Percentiles rank a stretch among this genome's conserved stretches.
Conservation (phyloP, 2,113 vertebrate species). For the Dinomys branickii region DNA sequence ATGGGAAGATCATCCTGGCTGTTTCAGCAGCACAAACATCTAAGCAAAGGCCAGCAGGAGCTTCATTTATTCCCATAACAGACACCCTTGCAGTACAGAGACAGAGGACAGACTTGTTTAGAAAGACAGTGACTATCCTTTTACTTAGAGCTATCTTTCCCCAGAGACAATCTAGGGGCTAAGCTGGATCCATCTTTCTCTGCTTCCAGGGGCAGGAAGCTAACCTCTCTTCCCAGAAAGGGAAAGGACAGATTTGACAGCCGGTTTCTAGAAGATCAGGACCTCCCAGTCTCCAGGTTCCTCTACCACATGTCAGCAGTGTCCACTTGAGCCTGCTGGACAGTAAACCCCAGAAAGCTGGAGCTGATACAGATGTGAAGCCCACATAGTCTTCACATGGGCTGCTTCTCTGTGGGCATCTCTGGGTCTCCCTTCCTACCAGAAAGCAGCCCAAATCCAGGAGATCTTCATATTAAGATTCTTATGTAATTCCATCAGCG, state of each 20-base stretch:
- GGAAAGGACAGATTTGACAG: not conserved
- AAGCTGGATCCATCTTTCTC: not conserved
- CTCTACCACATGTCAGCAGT: too few relatives aligned
- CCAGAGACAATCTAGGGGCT: not conserved
- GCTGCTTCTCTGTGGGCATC: not conserved
- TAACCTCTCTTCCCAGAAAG: not conserved
- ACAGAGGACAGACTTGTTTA: not conserved
- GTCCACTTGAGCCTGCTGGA: not conserved
- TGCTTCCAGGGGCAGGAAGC: not conserved
- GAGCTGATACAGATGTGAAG: too few relatives aligned
- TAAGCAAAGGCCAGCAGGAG: not conserved
- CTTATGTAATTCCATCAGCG: not conserved
- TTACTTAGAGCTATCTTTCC: not conserved
- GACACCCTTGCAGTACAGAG: not conserved
- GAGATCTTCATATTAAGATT: not conserved
- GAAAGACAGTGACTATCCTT: not conserved
- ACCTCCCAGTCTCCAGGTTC: not conserved
- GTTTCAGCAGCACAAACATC: not conserved
- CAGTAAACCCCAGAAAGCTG: not conserved
- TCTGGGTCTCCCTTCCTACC: not conserved
- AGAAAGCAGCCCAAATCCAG: not conserved
- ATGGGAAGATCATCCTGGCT: not conserved
- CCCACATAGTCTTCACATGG: not conserved
- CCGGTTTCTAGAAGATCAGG: fast-evolving
- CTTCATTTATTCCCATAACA: not conserved